Evolutionary conservation across 2,888 invertebrate species (phyloP).

Genomic region (Meliscaeva auricollis): DNA sequence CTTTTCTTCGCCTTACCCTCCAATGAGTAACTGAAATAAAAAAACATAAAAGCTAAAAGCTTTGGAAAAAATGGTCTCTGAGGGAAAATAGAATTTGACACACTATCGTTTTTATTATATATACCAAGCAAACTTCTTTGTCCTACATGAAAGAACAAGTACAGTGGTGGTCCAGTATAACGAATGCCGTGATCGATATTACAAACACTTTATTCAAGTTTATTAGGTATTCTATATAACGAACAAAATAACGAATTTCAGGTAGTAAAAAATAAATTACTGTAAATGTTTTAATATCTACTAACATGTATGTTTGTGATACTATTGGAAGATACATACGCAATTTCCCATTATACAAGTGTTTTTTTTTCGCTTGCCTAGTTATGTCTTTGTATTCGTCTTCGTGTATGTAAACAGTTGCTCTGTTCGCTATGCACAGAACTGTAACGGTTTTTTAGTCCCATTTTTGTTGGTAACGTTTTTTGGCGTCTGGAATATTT

Average conservation of each 20-base stretch:
- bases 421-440: not conserved
- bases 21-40: no score
- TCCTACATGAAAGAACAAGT: no score
- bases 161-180: conserved; percentile 20
- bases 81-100: no score
- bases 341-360: not conserved
- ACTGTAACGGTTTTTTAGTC: not conserved
- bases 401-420: not conserved
- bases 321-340: conserved; percentile 4
- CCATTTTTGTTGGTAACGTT: not conserved
- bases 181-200: conserved; percentile 13
- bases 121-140: no score
- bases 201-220: conserved; percentile 6
- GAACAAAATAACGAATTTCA: not conserved
- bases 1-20: no score
- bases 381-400: not conserved
- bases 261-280: not conserved
- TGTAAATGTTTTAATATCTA: not conserved
- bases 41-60: no score
- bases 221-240: no score
- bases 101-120: no score
- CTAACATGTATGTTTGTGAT: not conserved
- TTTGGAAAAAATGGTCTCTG: no score
- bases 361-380: conserved; percentile 4
- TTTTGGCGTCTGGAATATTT: not conserved